phyloP scores from a whole-genome alignment of 2,113 vertebrate species.

The Nannospalax galili region DNA sequence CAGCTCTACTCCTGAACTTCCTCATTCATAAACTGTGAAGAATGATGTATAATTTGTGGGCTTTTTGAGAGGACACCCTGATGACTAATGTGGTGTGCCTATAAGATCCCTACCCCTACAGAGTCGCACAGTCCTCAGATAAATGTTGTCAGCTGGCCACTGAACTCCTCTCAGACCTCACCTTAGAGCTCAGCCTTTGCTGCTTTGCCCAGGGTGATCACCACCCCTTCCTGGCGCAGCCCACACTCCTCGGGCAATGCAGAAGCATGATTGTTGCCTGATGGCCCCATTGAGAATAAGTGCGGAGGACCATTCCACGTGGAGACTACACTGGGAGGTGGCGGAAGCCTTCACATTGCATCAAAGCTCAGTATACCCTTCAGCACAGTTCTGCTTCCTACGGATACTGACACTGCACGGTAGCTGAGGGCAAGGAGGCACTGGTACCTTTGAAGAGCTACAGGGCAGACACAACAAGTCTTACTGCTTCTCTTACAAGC shows the following conservation, averaged over 20 bases:
- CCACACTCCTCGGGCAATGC: background rate
- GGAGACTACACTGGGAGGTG: background rate
- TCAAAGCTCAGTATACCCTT: background rate
- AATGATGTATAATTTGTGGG: background rate
- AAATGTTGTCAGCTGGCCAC: background rate
- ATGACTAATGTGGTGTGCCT: too few species aligned
- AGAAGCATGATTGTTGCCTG: background rate
- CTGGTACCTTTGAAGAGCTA: background rate
- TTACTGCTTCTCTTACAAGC: background rate
- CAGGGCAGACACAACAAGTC: background rate
- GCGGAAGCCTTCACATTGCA: background rate
- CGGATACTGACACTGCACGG: background rate
- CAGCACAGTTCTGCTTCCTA: background rate
- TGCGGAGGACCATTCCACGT: background rate
- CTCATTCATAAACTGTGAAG: background rate
- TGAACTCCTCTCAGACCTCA: background rate
- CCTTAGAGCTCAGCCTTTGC: background rate
- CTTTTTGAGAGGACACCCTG: background rate
- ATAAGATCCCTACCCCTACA: background rate
- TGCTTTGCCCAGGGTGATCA: background rate
- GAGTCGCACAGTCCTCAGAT: too few species aligned
- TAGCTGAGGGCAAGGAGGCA: rapidly evolving
- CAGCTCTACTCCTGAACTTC: background rate
- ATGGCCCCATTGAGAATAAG: background rate
- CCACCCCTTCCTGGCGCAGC: background rate